Base-by-base conservation (phyloP, 2,113 vertebrate species). In the Mugil cephalus region DNA sequence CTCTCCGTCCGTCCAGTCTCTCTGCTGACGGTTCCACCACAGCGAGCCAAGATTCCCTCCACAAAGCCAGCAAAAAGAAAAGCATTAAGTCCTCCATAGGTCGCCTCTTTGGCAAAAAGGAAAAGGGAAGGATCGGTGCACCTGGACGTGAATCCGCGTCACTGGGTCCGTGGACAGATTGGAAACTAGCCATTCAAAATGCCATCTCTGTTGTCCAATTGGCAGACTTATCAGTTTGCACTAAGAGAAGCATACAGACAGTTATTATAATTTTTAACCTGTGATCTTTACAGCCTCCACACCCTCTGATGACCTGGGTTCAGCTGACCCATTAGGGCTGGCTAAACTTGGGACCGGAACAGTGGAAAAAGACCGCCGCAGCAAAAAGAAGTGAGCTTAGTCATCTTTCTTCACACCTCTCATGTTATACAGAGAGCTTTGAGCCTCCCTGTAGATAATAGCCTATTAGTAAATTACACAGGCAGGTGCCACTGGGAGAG, bases 51-150 rank as follows among this genome's bases (percentile, higher is more conserved):
- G 96, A 98, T 80, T 96, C 96, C 35, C 94, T 98, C 61, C 96
- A 97, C 91, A 98, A 98, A 89, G 93, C 95, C 83, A 96, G 95
- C 83, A 98, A 97, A 93, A 98, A 96, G 94, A 98, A 98, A 88
- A 97, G 96, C 90, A 98, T 98, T 81, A 98, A 98, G 91, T 98
- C 96, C 14, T 98, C 96, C 69, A 97, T 97, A 15, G 96, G 96
- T 4, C 95, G 96, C 13, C 95, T 98, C 42, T 98, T 98, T 75
- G 96, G 96, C 77, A 98, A 98, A 90, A 98, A 97, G 76, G 96
- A 98, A 77, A 98, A 98, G 71, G 96, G 96, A 6, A 92, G 96
- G 24, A 93, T 97, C 70, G 96, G 95, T 10, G 91, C 92, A 11
- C 93, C 94, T 3, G 95, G 95, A 3, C 92, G 96, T 1, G 96